Base-by-base conservation (phyloP, 1,140 invertebrate genomes). In the Drosophila athabasca region DNA sequence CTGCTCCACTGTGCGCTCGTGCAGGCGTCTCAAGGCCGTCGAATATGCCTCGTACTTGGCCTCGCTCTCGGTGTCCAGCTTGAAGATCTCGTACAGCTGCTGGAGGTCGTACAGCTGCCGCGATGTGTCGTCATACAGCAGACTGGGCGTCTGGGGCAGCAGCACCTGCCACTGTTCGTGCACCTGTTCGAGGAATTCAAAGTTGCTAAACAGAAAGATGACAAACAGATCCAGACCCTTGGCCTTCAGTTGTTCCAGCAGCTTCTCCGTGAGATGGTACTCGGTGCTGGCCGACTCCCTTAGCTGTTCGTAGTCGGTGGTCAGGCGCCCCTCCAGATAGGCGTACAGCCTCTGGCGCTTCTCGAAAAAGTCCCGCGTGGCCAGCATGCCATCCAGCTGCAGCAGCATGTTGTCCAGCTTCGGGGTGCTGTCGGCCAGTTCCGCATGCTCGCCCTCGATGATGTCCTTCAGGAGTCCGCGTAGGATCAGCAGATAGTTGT, bases 121-220 rank as follows among this genome's bases (percentile, higher is more conserved):
- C 17, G 58, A 39, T 0, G 35, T 72, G 11, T 82, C 89, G 17
- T 90, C 76, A 39, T 71, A 58, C 1, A 90, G 53, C 15, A 80
- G 17, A n/a, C 60, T 69, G 22, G 66, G 50, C 11, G 72, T 46
- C 44, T 79, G 64, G 5, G 88, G 89, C 49, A 90, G 11, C 49
- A 90, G 46, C 6, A 58, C 57, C 1, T 35, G 9, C 89, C 88
- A 90, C 7, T 89, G 75, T 15, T 71, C 53, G 44, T 90, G 89
- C 9, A 90, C 67, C 22, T 73, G 64, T 15, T 90, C 89, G 8
- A 90, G 41, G 9, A 90, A 90, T 44, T 90, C 89, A 52, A 90
- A 90, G 55, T 90, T 90, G 53, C 89, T 90, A 13, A 90, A 90
- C 13, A 90, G 48, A 64, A 90, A 90, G 22, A 84, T 82, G 8